phyloP scores from a whole-genome alignment of 2,888 invertebrate species.

The Coecobrya sp. region DNA sequence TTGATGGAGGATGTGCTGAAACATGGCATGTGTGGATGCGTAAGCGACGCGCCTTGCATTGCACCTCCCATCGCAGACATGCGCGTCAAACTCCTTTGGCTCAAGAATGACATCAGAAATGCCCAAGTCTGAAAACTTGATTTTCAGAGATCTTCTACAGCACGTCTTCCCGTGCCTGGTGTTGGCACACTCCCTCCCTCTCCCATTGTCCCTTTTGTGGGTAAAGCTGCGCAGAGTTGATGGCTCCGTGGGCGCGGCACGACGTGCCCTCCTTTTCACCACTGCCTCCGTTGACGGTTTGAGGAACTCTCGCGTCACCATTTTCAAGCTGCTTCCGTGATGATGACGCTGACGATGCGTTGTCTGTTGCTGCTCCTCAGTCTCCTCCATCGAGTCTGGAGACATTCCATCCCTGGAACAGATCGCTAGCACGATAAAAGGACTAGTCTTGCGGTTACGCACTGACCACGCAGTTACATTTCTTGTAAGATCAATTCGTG shows the following conservation, averaged over 20 bases:
- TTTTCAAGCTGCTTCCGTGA: conserved; percentile 78
- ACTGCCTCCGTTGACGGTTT: conserved; percentile 63
- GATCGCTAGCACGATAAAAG: conserved; percentile 78
- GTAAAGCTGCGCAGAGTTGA: conserved; percentile 82
- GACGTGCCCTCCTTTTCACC: conserved; percentile 65
- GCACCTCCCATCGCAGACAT: conserved; percentile 86
- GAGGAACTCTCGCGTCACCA: conserved; percentile 80
- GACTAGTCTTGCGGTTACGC: conserved; percentile 80
- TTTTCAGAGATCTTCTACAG: conserved; percentile 85
- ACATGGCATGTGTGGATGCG: conserved; percentile 86
- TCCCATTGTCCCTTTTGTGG: conserved; percentile 77
- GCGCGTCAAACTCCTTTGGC: conserved; percentile 85
- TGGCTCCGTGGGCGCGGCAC: conserved; percentile 80
- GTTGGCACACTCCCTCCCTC: conserved; percentile 84
- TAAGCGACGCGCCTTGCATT: conserved; percentile 85
- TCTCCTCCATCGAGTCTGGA: conserved; percentile 19
- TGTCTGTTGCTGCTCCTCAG: background rate
- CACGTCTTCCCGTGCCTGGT: conserved; percentile 85
- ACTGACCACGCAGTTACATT: conserved; percentile 79
- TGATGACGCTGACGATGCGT: conserved; percentile 43
- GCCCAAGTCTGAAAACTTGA: conserved; percentile 86
- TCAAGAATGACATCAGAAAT: conserved; percentile 86
- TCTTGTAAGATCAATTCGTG: conserved; percentile 75
- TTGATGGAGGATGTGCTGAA: conserved; percentile 86
- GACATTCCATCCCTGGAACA: conserved; percentile 79